Percentiles rank a stretch among this genome's conserved stretches.
Evolutionary conservation across 2,113 vertebrate genomes (phyloP).

Genomic region (Nannospalax galili): DNA sequence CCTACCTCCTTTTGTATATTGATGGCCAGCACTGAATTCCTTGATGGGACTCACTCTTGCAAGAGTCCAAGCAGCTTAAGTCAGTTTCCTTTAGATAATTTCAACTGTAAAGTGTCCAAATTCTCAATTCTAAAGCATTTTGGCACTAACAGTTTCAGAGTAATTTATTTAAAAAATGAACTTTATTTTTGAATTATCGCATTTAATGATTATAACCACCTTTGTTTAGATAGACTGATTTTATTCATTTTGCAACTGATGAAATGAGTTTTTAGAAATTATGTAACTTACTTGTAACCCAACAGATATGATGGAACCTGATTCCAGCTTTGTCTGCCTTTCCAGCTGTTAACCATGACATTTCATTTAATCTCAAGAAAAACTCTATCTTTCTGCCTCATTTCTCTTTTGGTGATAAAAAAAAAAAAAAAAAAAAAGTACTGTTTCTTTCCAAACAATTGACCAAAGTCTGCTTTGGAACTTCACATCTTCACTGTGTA

Average conservation of each 20-base stretch:
- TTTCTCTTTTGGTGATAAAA: conserved; percentile 53
- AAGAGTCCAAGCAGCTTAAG: neutral
- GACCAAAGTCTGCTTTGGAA: neutral
- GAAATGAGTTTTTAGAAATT: conserved; percentile 11
- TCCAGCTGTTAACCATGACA: conserved; percentile 4
- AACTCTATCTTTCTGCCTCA: conserved; percentile 51
- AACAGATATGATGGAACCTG: neutral
- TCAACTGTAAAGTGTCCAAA: neutral
- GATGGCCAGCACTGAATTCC: neutral
- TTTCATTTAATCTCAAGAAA: conserved; percentile 39
- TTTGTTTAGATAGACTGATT: neutral
- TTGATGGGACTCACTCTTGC: neutral
- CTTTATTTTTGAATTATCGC: neutral
- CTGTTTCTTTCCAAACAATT: conserved; percentile 56
- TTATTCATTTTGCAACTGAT: neutral
- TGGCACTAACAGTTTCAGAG: neutral
- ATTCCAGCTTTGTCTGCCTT: conserved; percentile 10
- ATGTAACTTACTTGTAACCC: neutral
- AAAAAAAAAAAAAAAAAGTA: neutral
- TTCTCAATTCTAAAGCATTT: neutral
- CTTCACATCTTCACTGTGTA: conserved; percentile 21
- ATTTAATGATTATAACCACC: neutral
- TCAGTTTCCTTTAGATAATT: neutral
- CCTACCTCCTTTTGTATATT: neutral
- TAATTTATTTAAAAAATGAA: neutral